phyloP scores from a whole-genome alignment of 2,113 vertebrate species.

The Loxodonta africana region DNA sequence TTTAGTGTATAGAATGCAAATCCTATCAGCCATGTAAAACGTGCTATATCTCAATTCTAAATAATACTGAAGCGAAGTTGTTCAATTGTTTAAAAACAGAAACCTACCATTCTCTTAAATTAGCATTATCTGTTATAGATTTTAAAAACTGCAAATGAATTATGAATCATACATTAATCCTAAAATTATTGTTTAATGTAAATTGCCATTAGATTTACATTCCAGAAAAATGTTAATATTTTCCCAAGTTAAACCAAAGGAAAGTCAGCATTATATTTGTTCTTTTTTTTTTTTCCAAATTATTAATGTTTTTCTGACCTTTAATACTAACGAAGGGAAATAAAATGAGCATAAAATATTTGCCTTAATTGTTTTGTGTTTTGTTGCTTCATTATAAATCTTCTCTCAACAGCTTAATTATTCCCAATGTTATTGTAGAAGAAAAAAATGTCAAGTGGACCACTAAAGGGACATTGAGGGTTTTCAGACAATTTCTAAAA shows the following conservation, averaged over 20 bases:
- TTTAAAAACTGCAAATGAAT: constrained; percentile 35
- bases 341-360: constrained; percentile 85
- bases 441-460: constrained; percentile 77
- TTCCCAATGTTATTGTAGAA: constrained; percentile 79
- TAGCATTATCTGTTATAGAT: background rate
- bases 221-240: background rate
- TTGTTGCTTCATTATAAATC: constrained; percentile 82
- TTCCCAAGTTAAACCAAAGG: background rate
- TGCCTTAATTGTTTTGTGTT: constrained; percentile 85
- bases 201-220: constrained; percentile 42
- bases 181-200: constrained; percentile 34
- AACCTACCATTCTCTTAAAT: background rate
- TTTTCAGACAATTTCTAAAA: constrained; percentile 82
- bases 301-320: constrained; percentile 85
- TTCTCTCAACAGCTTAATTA: constrained; percentile 85
- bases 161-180: background rate
- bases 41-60: background rate
- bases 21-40: background rate
- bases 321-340: constrained; percentile 83
- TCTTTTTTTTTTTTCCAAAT: constrained; percentile 9
- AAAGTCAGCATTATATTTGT: constrained; percentile 50
- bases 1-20: background rate
- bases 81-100: constrained; percentile 29
- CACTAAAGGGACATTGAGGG: constrained; percentile 54
- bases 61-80: background rate